phyloP scores from a whole-genome alignment of 2,888 invertebrate genomes.

The Malachius bipustulatus region DNA sequence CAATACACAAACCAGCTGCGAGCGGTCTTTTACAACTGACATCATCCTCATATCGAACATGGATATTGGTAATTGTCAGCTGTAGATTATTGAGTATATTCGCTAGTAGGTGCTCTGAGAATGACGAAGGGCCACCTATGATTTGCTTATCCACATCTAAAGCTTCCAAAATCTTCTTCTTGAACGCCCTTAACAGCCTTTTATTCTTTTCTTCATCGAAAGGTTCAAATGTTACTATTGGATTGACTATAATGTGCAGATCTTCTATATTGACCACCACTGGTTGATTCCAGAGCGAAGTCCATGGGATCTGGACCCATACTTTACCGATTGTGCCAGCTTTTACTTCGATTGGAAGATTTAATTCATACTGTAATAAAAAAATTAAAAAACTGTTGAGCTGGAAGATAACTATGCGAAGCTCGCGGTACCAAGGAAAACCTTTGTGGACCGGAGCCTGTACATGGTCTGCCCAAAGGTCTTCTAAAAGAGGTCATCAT shows the following conservation, averaged over 20 bases:
- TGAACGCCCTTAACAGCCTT: conserved; percentile 57
- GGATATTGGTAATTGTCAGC: conserved; percentile 64
- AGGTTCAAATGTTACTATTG: conserved; percentile 52
- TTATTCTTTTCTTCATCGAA: conserved; percentile 66
- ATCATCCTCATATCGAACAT: conserved; percentile 70
- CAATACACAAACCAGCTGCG: conserved; percentile 66
- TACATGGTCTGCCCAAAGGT: no score
- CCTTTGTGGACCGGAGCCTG: no score
- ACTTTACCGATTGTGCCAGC: conserved; percentile 68
- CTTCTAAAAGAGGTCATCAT: no score
- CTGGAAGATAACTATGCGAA: no score
- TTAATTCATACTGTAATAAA: conserved; percentile 66
- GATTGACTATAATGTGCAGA: conserved; percentile 62
- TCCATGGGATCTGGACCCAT: conserved; percentile 67
- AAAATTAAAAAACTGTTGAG: no score
- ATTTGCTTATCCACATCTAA: conserved; percentile 49
- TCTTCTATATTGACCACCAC: conserved; percentile 65
- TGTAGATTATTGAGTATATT: conserved; percentile 71
- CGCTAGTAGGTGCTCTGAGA: conserved; percentile 60
- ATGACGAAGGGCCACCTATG: conserved; percentile 50
- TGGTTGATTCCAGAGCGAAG: conserved; percentile 60
- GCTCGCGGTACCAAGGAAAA: no score
- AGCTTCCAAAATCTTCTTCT: conserved; percentile 56
- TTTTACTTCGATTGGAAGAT: conserved; percentile 70
- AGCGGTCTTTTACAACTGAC: conserved; percentile 53